Evolutionary conservation across 2,797 vertebrate genomes (phyloP).

Genomic region (Fundulus diaphanus): DNA sequence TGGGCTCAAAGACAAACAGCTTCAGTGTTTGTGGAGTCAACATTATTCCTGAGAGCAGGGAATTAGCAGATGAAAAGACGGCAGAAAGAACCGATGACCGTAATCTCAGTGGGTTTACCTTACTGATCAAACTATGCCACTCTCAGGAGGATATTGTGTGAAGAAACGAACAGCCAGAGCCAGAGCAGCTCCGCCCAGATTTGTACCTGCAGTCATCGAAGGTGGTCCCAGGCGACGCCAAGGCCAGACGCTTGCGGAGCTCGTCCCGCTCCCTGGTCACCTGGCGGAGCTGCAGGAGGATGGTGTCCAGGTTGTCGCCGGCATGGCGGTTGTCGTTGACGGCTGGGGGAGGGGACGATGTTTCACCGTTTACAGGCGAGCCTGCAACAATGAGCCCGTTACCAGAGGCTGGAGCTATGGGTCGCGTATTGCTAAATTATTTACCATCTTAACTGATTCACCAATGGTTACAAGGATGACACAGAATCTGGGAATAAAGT

Average conservation of each 20-base stretch:
- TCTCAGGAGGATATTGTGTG: slow-evolving; percentile 20
- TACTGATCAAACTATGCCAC: slow-evolving; percentile 18
- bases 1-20: slow-evolving; percentile 10
- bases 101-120: slow-evolving; percentile 15
- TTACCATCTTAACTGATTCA: background rate
- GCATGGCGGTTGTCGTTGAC: slow-evolving; percentile 88
- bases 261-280: slow-evolving; percentile 97
- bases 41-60: slow-evolving; percentile 22
- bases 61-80: slow-evolving; percentile 31
- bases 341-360: slow-evolving; percentile 91
- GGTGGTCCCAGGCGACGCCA: slow-evolving; percentile 93
- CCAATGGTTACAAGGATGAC: background rate
- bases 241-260: slow-evolving; percentile 93
- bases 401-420: slow-evolving; percentile 31
- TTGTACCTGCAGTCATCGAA: slow-evolving; percentile 95
- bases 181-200: slow-evolving; percentile 28
- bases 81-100: slow-evolving; percentile 20
- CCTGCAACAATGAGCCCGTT: slow-evolving; percentile 80
- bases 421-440: slow-evolving; percentile 1
- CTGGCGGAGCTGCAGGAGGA: slow-evolving; percentile 93
- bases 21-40: slow-evolving; percentile 21
- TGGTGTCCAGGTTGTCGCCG: slow-evolving; percentile 92
- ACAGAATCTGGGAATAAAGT: background rate
- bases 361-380: slow-evolving; percentile 89
- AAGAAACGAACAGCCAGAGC: background rate